phyloP scores from a whole-genome alignment of 2,797 vertebrate species.

The Malurus leucopterus region DNA sequence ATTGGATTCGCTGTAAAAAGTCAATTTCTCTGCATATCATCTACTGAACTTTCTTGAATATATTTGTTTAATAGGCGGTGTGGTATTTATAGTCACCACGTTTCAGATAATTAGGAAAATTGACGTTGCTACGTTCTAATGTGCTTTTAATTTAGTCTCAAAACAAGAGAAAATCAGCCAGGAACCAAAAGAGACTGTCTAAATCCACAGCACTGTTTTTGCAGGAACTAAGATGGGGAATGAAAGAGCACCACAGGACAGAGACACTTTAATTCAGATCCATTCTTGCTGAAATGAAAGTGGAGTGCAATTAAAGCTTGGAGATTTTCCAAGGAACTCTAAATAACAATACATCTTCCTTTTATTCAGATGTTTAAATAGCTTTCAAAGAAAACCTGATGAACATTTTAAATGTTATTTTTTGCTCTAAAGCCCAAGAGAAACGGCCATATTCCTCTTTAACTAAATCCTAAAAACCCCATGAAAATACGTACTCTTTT shows the following conservation, averaged over 20 bases:
- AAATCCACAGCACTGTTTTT: conserved; percentile 1
- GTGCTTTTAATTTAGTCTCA: conserved; percentile 19
- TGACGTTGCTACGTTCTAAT: not conserved
- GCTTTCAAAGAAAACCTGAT: conserved; percentile 13
- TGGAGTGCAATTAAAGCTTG: conserved; percentile 45
- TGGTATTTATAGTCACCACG: not conserved
- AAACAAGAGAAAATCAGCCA: conserved; percentile 15
- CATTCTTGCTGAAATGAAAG: conserved; percentile 21
- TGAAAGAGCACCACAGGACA: conserved; percentile 36
- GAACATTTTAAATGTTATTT: not conserved
- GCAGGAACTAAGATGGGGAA: not conserved
- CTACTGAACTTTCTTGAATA: not conserved
- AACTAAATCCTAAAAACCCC: not conserved
- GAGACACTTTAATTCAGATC: conserved; percentile 38
- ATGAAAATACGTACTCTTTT: not conserved
- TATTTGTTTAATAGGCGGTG: not conserved
- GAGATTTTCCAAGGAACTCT: conserved; percentile 29
- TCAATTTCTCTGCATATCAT: not conserved
- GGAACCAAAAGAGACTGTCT: conserved; percentile 21
- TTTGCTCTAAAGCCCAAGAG: not conserved
- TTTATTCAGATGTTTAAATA: conserved; percentile 45
- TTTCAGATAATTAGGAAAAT: not conserved
- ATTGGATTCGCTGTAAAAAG: not conserved
- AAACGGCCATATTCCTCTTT: not conserved
- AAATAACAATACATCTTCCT: conserved; percentile 27